Evolutionary conservation across 2,888 invertebrate genomes (phyloP).

Genomic region (Cephus nigrinus): DNA sequence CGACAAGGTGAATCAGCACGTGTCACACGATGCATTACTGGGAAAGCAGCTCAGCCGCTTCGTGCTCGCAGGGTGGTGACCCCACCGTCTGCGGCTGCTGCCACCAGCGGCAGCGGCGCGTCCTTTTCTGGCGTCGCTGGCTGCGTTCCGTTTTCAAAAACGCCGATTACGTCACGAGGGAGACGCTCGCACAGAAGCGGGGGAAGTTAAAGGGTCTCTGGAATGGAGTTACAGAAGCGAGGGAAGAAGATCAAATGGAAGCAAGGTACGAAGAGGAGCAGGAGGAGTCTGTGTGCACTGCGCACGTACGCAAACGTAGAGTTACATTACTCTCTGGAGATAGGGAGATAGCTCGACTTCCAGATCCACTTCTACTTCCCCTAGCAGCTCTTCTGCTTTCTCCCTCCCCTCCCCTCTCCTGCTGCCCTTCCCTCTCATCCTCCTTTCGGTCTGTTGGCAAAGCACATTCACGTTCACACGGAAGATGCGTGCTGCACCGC

Average conservation of each 20-base stretch:
- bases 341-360: neutral
- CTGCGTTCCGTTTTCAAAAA: neutral
- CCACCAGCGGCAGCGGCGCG: neutral
- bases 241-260: slow-evolving; percentile 12
- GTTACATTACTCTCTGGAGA: neutral
- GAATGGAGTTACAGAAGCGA: neutral
- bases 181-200: neutral
- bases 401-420: neutral
- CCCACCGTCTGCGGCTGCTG: neutral
- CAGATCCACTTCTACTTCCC: neutral
- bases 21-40: neutral
- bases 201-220: neutral
- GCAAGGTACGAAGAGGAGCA: slow-evolving; percentile 2
- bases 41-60: too few species aligned
- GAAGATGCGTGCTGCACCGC: neutral
- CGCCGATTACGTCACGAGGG: neutral
- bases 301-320: neutral
- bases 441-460: neutral
- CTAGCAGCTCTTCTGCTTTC: neutral
- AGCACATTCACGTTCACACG: neutral
- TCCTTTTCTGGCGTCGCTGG: neutral
- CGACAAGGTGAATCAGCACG: neutral
- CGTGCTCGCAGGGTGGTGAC: neutral
- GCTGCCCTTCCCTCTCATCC: neutral
- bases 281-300: neutral